These are phyloP conservation scores for Anniella stebbinsi DNA, from an alignment of 2,797 vertebrate genomes.

Conservation along the genomic window DNA sequence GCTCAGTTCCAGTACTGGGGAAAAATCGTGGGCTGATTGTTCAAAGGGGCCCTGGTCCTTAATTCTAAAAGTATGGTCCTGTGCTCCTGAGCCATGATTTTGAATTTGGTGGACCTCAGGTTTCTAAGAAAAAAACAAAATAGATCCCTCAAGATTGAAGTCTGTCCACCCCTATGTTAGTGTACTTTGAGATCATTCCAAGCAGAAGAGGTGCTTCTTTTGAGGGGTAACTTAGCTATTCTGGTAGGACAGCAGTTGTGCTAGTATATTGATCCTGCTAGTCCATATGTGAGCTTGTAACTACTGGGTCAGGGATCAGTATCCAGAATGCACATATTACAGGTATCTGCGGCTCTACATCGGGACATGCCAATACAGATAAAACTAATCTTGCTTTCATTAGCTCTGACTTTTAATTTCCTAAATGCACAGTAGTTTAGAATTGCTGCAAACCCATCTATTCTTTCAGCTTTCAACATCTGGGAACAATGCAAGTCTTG, in stretches of 20 bases:
- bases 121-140: too few species aligned
- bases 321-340: neutral
- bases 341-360: neutral
- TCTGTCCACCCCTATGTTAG: neutral
- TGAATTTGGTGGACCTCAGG: too few species aligned
- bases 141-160: too few species aligned
- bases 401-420: neutral
- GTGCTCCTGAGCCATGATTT: too few species aligned
- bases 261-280: neutral
- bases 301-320: neutral
- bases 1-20: too few species aligned
- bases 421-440: neutral
- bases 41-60: too few species aligned
- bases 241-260: neutral
- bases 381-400: neutral
- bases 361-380: neutral
- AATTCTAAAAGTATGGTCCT: too few species aligned
- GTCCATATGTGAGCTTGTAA: neutral
- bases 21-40: too few species aligned
- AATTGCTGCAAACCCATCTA: neutral
- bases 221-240: neutral
- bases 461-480: neutral
- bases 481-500: neutral
- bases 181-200: neutral
- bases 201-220: constrained; percentile 6